Conservation (phyloP, 1,140 invertebrate species). For the Cydia fagiglandana region DNA sequence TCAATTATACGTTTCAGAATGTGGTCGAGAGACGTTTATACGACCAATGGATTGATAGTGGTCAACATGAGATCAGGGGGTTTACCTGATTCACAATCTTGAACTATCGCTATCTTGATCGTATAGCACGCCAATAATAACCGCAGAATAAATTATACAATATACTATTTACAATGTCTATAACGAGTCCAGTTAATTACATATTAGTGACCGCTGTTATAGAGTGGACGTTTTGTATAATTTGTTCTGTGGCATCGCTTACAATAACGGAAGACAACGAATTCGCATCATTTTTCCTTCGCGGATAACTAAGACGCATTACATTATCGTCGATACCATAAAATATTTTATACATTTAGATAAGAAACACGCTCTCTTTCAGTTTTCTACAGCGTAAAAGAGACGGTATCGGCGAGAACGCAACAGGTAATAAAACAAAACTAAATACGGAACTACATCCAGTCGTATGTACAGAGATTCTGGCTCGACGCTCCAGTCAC, state of each 20-base stretch:
- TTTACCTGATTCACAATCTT: not conserved
- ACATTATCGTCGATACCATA: slow-evolving; percentile 6
- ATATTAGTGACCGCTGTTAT: not conserved
- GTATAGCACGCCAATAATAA: not conserved
- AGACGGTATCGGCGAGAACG: not conserved
- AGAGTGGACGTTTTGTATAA: not conserved
- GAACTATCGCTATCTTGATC: not conserved
- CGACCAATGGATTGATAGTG: not conserved
- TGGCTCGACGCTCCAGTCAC: slow-evolving; percentile 36
- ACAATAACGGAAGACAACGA: slow-evolving; percentile 61
- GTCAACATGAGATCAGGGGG: not conserved
- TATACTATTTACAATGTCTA: slow-evolving; percentile 11
- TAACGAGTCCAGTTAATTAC: not conserved
- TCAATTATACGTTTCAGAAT: not conserved
- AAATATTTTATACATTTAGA: not conserved
- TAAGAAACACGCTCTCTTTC: not conserved
- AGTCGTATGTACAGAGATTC: slow-evolving; percentile 34
- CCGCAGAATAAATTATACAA: not conserved
- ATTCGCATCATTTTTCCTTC: slow-evolving; percentile 44
- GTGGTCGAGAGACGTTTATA: not conserved
- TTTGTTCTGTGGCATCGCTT: slow-evolving; percentile 37
- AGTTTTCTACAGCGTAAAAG: not conserved
- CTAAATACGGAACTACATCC: slow-evolving; percentile 33
- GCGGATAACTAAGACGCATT: slow-evolving; percentile 32
- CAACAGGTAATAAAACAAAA: not conserved